phyloP scores from a whole-genome alignment of 2,113 vertebrate genomes.

The Probosciger aterrimus region DNA sequence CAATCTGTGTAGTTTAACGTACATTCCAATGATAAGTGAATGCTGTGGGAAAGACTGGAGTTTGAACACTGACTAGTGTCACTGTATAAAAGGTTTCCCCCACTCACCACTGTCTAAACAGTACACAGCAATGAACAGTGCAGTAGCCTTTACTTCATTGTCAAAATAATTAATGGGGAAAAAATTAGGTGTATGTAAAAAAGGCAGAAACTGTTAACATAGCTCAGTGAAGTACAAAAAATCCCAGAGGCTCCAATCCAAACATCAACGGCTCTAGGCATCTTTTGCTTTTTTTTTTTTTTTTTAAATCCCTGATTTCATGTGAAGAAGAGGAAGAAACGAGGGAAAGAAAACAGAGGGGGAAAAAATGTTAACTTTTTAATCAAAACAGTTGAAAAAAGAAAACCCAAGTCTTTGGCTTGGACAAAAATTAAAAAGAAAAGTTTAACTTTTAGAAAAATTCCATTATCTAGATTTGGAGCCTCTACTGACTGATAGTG shows the following conservation, averaged over 20 bases:
- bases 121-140: neutral
- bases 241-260: neutral
- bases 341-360: accelerated
- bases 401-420: neutral
- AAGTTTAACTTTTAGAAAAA: neutral
- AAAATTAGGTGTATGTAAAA: neutral
- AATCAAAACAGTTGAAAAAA: neutral
- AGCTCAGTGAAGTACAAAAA: neutral
- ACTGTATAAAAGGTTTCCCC: neutral
- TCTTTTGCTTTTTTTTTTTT: accelerated
- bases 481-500: neutral
- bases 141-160: neutral
- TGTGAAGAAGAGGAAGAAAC: accelerated
- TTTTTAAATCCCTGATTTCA: accelerated
- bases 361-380: accelerated
- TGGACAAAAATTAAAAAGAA: neutral
- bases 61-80: neutral
- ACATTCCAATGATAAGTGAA: neutral
- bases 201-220: neutral
- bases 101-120: neutral
- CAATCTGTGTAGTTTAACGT: neutral
- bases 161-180: neutral
- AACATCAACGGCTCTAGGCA: neutral
- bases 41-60: neutral
- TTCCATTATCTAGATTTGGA: neutral